phyloP scores from a whole-genome alignment of 2,888 invertebrate species.

The Chrysina gloriosa region DNA sequence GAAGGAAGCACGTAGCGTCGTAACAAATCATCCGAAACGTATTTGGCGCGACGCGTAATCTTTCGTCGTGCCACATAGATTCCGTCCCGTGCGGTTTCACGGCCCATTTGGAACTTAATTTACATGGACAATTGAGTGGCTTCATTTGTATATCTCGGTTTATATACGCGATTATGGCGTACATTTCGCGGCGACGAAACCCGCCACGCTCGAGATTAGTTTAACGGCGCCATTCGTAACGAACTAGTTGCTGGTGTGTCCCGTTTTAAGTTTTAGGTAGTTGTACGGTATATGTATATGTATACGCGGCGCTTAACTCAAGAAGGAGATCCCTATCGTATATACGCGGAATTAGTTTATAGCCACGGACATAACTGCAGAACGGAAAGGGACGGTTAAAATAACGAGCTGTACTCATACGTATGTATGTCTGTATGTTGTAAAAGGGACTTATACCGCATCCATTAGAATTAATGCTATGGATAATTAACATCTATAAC shows the following conservation, averaged over 20 bases:
- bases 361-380: slow-evolving; percentile 38
- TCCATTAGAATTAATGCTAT: slow-evolving; percentile 42
- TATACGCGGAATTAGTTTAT: slow-evolving; percentile 53
- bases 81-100: slow-evolving; percentile 33
- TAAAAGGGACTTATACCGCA: slow-evolving; percentile 40
- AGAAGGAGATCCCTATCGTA: slow-evolving; percentile 50
- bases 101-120: slow-evolving; percentile 52
- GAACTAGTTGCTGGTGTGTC: slow-evolving; percentile 52
- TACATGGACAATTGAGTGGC: slow-evolving; percentile 59
- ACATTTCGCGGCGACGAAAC: slow-evolving; percentile 53
- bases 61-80: slow-evolving; percentile 32
- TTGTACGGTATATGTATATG: no score
- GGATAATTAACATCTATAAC: slow-evolving; percentile 37
- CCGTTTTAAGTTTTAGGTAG: slow-evolving; percentile 50
- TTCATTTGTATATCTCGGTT: slow-evolving; percentile 59
- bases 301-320: slow-evolving; percentile 49
- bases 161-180: slow-evolving; percentile 57
- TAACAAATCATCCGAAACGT: slow-evolving; percentile 16
- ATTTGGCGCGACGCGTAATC: slow-evolving; percentile 20
- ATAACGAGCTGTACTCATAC: slow-evolving; percentile 36
- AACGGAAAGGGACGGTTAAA: slow-evolving; percentile 37
- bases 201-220: slow-evolving; percentile 58
- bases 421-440: no score
- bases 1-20: neutral
- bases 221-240: slow-evolving; percentile 55